These are phyloP conservation scores for Eonycteris spelaea DNA, from an alignment of 2,113 vertebrate species.

Conservation along the genomic window DNA sequence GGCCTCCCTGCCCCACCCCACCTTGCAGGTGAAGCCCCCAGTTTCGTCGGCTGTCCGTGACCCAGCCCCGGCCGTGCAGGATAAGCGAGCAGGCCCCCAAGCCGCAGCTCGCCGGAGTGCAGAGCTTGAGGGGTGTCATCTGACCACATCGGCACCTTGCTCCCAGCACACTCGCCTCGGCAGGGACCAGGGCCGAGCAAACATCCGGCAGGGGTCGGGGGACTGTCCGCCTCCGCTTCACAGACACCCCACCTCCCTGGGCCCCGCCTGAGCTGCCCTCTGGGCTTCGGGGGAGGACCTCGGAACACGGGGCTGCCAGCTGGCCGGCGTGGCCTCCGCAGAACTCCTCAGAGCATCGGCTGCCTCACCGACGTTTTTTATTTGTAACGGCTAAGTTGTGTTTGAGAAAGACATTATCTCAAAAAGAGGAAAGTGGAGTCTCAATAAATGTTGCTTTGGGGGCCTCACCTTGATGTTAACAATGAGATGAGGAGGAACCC, in stretches of 20 bases:
- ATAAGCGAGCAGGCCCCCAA: not conserved
- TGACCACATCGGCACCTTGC: not conserved
- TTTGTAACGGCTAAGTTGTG: not conserved
- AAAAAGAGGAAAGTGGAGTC: not conserved
- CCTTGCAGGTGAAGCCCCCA: not conserved
- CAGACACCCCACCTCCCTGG: not conserved
- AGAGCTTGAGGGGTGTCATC: not conserved
- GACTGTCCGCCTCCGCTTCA: fast-evolving
- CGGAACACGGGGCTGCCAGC: too few species aligned
- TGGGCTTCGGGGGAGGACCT: too few species aligned
- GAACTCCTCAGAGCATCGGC: not conserved
- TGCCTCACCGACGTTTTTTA: not conserved
- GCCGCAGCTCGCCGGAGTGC: fast-evolving
- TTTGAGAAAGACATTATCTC: not conserved
- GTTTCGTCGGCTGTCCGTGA: fast-evolving
- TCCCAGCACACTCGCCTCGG: not conserved
- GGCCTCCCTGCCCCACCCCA: fast-evolving
- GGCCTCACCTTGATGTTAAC: not conserved
- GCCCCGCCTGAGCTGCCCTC: not conserved
- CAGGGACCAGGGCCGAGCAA: not conserved
- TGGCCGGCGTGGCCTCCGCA: too few species aligned
- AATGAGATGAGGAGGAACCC: not conserved
- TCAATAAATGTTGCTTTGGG: not conserved
- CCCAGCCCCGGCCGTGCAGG: not conserved
- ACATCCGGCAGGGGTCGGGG: not conserved